These are phyloP conservation scores for Notodonta ziczac DNA, from an alignment of 2,888 invertebrate genomes.

Conservation along the genomic window DNA sequence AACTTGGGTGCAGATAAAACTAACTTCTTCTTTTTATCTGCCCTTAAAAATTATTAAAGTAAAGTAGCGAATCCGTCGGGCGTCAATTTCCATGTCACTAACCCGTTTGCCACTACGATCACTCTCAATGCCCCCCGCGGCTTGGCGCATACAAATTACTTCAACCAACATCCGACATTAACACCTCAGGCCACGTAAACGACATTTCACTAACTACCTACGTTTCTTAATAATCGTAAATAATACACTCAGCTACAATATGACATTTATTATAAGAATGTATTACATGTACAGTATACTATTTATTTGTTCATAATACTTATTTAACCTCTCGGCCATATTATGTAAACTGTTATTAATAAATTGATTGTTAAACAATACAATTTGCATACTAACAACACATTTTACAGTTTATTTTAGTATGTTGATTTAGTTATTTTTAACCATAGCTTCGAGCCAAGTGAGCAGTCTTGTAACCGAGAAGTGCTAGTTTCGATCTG, in stretches of 20 bases:
- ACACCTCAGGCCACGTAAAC: not conserved
- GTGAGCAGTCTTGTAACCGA: no score
- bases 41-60: no score
- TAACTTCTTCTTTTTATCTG: no score
- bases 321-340: not conserved
- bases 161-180: not conserved
- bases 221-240: not conserved
- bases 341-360: no score
- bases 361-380: no score
- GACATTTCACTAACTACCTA: not conserved
- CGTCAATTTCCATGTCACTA: not conserved
- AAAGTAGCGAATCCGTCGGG: not conserved
- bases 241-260: not conserved
- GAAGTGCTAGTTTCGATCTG: no score
- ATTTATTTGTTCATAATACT: not conserved
- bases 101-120: conserved; percentile 13
- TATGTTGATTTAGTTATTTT: no score
- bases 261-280: not conserved
- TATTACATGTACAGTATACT: not conserved
- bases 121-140: conserved; percentile 15
- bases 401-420: no score
- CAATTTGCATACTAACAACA: no score
- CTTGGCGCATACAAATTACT: not conserved
- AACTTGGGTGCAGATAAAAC: no score
- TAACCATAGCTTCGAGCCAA: no score